A percentile compares a stretch with the other conserved stretches of the same genome.
phyloP scores from a whole-genome alignment of 2,888 invertebrate genomes.

The Odontothrips loti region DNA sequence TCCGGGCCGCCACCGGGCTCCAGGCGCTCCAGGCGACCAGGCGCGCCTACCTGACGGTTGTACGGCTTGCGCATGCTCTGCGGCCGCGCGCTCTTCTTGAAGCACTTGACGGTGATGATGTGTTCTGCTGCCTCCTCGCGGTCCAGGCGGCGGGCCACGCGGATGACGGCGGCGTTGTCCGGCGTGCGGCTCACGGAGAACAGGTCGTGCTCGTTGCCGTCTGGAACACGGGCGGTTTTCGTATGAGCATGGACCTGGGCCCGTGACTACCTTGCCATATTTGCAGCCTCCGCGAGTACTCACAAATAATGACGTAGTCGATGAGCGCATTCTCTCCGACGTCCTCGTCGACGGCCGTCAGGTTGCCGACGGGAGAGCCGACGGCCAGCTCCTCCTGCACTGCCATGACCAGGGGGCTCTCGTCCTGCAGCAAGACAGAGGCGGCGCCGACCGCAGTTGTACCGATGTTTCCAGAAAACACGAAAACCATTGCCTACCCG shows the following conservation, averaged over 20 bases:
- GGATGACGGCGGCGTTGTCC: slow-evolving; percentile 61
- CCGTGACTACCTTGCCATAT: no score
- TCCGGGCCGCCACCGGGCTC: neutral
- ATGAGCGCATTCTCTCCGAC: slow-evolving; percentile 69
- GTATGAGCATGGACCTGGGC: neutral
- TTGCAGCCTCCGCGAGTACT: slow-evolving; percentile 35
- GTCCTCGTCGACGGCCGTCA: slow-evolving; percentile 71
- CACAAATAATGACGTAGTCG: slow-evolving; percentile 66
- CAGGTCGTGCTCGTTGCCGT: slow-evolving; percentile 65
- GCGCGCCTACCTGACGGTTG: slow-evolving; percentile 53
- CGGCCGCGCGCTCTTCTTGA: slow-evolving; percentile 49
- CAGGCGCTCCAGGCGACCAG: neutral
- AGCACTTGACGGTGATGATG: slow-evolving; percentile 65
- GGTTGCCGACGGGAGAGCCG: slow-evolving; percentile 62
- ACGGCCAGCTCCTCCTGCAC: slow-evolving; percentile 63
- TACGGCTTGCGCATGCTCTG: slow-evolving; percentile 52
- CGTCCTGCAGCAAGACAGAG: slow-evolving; percentile 52
- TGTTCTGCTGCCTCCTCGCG: slow-evolving; percentile 58
- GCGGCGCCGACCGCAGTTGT: no score
- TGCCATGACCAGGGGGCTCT: slow-evolving; percentile 58
- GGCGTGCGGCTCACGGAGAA: slow-evolving; percentile 60
- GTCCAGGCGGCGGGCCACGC: slow-evolving; percentile 60
- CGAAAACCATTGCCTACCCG: no score
- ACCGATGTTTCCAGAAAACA: no score
- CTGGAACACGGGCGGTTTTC: slow-evolving; percentile 43